Base-by-base conservation (phyloP, 2,797 vertebrate species). In the Leucoraja ocellata region DNA sequence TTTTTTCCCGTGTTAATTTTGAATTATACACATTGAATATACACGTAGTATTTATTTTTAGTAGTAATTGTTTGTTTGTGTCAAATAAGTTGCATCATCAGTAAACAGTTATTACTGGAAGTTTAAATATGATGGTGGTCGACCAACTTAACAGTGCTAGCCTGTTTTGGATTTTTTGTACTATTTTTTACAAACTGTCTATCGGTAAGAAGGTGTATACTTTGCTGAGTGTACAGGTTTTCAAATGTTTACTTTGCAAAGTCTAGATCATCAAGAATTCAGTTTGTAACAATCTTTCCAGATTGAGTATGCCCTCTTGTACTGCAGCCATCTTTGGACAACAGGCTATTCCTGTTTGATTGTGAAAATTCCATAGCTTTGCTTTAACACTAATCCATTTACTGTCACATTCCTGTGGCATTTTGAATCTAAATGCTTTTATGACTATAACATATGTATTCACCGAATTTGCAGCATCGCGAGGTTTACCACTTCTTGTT, bases 31-130 rank as follows among this genome's bases (percentile, higher is more conserved):
- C 93, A 94, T 11, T 96, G 93, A 95, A 95, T 95, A 94, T 95
- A 94, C 95, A 94, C 0, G 95, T 97, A 97, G 96, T 97, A 97
- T 97, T 97, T 96, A 96, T 97, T 97, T 86, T 96, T 97, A 96
- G 96, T 95, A 94, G 94, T 95, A 95, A 96, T 95, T 96, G 94
- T 95, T 94, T 96, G 95, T 96, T 94, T 96, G 95, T 96, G 95
- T 97, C 95, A 95, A 95, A 94, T 96, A 95, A 96, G 23, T 95
- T 95, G 96, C 96, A 76, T 25, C 90, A 96, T 95, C 94, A 94
- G 94, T 95, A 95, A 95, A 93, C 71, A 76, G 94, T 93, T 93
- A 36, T 84, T 93, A 13, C 84, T 84, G 80, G 36, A 93, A 46
- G 80, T 93, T 71, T 93, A 93, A 77, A 79, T 54, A 93, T 90